phyloP scores from a whole-genome alignment of 2,888 invertebrate species.

The Urechis unicinctus region DNA sequence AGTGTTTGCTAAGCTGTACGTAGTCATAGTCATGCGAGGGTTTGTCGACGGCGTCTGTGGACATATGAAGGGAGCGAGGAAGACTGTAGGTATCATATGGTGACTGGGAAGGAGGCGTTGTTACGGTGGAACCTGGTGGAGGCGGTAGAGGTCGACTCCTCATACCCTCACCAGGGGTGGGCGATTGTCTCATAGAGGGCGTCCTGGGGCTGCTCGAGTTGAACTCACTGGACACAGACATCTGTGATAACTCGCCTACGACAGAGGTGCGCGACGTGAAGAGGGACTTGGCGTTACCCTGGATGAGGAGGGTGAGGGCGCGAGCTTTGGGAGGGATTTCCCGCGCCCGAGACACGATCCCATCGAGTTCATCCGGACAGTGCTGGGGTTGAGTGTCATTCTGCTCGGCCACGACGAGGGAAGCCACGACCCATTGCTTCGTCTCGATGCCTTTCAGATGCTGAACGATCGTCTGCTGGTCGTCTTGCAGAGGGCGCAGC shows the following conservation, averaged over 20 bases:
- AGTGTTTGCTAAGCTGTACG: not conserved
- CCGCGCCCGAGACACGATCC: conserved; percentile 78
- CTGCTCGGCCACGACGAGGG: conserved; percentile 1
- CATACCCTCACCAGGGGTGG: not conserved
- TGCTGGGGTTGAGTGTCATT: conserved; percentile 45
- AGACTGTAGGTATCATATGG: not conserved
- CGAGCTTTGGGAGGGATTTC: conserved; percentile 83
- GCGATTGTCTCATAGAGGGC: not conserved
- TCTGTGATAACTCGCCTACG: too few species aligned
- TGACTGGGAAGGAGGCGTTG: not conserved
- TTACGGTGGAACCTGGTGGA: conserved; percentile 1
- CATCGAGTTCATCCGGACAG: conserved; percentile 65
- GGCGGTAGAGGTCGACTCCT: conserved; percentile 5
- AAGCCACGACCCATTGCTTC: conserved; percentile 33
- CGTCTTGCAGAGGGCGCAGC: not conserved
- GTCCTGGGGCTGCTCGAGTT: not conserved
- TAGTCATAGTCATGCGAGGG: conserved; percentile 2
- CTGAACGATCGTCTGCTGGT: conserved; percentile 18
- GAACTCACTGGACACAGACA: not conserved
- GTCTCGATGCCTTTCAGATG: conserved; percentile 33
- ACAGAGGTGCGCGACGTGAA: conserved; percentile 26
- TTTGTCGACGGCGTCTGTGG: not conserved
- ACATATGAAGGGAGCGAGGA: not conserved
- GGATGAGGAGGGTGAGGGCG: conserved; percentile 83
- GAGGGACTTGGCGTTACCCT: conserved; percentile 48